Conservation (phyloP, 2,113 vertebrate species). For the Sorex fumeus region DNA sequence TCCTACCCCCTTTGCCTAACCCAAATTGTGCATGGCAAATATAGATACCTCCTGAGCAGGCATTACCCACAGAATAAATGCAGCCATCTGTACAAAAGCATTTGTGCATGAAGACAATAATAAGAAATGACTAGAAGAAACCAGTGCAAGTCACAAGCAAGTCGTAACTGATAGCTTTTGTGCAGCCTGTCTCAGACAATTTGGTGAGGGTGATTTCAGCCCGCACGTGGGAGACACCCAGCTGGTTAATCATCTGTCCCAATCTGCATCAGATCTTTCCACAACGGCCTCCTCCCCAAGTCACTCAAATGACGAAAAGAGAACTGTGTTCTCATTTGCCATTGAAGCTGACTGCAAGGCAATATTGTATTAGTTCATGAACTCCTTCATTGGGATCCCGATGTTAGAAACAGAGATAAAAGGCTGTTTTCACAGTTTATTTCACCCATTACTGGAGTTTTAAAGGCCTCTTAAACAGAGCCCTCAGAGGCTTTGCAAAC, state of each 20-base stretch:
- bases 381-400: slow-evolving; percentile 50
- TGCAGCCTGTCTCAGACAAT: slow-evolving; percentile 73
- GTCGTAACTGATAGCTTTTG: slow-evolving; percentile 64
- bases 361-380: slow-evolving; percentile 7
- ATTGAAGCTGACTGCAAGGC: neutral
- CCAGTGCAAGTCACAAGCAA: slow-evolving; percentile 68
- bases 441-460: slow-evolving; percentile 51
- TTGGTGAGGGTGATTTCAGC: slow-evolving; percentile 62
- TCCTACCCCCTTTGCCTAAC: neutral
- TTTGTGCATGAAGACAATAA: slow-evolving; percentile 61
- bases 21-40: slow-evolving; percentile 32
- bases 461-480: slow-evolving; percentile 53
- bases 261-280: slow-evolving; percentile 69
- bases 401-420: slow-evolving; percentile 62
- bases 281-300: slow-evolving; percentile 12
- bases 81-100: neutral
- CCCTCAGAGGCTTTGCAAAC: slow-evolving; percentile 52
- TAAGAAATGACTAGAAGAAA: slow-evolving; percentile 71
- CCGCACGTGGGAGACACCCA: slow-evolving; percentile 55
- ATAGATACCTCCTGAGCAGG: slow-evolving; percentile 23
- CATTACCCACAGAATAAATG: slow-evolving; percentile 50
- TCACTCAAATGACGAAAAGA: slow-evolving; percentile 39
- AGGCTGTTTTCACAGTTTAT: slow-evolving; percentile 58
- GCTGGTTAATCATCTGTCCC: slow-evolving; percentile 66
- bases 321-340: slow-evolving; percentile 8